Conservation (phyloP, 2,888 invertebrate species). For the Eristalis tenax region DNA sequence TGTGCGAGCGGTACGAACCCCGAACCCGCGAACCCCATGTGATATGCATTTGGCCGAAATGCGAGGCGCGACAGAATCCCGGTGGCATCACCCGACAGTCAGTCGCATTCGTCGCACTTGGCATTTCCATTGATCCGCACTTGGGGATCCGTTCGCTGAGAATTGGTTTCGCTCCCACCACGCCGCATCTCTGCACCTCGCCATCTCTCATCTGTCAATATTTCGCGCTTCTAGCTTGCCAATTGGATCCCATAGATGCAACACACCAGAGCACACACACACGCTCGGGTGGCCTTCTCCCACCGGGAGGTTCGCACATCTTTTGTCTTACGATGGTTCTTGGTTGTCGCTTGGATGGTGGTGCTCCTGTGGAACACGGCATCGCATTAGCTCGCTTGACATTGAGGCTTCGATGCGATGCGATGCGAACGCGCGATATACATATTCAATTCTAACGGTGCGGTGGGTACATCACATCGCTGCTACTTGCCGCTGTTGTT, state of each 20-base stretch:
- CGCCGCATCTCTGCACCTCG: background rate
- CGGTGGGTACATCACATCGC: slow-evolving; percentile 8
- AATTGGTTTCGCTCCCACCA: slow-evolving; percentile 24
- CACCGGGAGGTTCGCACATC: slow-evolving; percentile 63
- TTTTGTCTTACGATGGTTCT: slow-evolving; percentile 55
- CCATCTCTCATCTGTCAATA: slow-evolving; percentile 71
- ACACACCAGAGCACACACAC: background rate
- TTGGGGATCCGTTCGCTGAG: slow-evolving; percentile 27
- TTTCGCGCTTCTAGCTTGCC: slow-evolving; percentile 68
- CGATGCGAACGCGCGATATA: slow-evolving; percentile 61
- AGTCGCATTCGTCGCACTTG: background rate
- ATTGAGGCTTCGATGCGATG: slow-evolving; percentile 66
- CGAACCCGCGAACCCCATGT: slow-evolving; percentile 8
- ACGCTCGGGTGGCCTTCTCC: slow-evolving; percentile 42
- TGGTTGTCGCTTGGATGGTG: slow-evolving; percentile 8
- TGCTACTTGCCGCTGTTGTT: slow-evolving; percentile 33
- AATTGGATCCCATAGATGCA: slow-evolving; percentile 57
- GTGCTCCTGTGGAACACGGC: slow-evolving; percentile 61
- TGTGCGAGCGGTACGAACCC: slow-evolving; percentile 19
- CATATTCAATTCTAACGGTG: slow-evolving; percentile 72
- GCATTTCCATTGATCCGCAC: slow-evolving; percentile 19
- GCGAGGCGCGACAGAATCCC: slow-evolving; percentile 32
- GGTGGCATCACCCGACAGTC: slow-evolving; percentile 48
- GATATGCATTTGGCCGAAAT: slow-evolving; percentile 56
- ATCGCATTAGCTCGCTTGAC: slow-evolving; percentile 67